Evolutionary conservation across 1,140 invertebrate species (phyloP), one percentile per base, ranked within the genome.

Genomic region (Drosophila ercepeae): DNA sequence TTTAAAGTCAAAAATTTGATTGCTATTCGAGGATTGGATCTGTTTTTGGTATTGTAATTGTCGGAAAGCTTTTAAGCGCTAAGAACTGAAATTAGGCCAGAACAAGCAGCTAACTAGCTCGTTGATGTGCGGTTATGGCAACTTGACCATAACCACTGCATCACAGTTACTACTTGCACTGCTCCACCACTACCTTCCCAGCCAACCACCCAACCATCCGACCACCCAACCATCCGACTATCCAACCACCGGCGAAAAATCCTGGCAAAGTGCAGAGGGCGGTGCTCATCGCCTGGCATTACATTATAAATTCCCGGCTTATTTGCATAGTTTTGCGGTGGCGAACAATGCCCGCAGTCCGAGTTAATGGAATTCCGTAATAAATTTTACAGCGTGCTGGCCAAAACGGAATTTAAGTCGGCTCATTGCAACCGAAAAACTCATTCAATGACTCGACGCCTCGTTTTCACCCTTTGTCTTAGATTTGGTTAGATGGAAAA

Each of bases 331-430:
- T 86, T 86, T 82, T 88, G 82, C 44, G 77, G 82, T 60, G 59
- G 79, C 58, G 82, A 88, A 88, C 82, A 82, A 86, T 86, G 82
- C 73, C 64, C 74, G 60, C 69, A 74, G 34, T 42, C 44, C 44
- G 42, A 88, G 77, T 78, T 86, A 88, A 86, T 86, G 82, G 82
- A 86, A 88, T 86, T 86, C 79, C 14, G 77, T 86, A 86, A 86
- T 86, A 86, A 86, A 86, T 86, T 86, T 81, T 58, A 49, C 76
- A 74, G 76, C 64, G 76, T 74, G 68, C 50, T 78, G 63, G 72
- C 74, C 42, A 52, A 84, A 79, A 78, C 75, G 71, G 54, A 73
- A 61, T 77, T 81, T 74, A 81, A 69, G 16, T 54, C 54, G 67
- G 76, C 73, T 78, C 70, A 69, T 73, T 67, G 60, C 74, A 72